These are phyloP conservation scores for Noctua fimbriata DNA, from an alignment of 2,888 invertebrate species.

Conservation along the genomic window DNA sequence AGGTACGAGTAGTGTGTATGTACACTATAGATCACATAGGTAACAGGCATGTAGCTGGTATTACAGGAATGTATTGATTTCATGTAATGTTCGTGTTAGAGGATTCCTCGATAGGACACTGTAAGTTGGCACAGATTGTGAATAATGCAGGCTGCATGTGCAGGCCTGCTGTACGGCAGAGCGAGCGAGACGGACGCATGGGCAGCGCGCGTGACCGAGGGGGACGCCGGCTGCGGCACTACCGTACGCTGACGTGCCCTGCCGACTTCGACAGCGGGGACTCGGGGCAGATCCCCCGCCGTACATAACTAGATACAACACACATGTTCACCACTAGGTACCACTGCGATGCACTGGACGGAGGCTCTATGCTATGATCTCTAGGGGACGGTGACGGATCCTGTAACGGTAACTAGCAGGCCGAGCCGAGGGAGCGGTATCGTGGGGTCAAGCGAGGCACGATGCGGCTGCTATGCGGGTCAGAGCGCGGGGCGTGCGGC, in stretches of 20 bases:
- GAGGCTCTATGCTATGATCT: conserved; percentile 53
- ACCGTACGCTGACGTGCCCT: conserved; percentile 64
- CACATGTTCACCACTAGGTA: conserved; percentile 63
- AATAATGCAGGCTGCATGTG: conserved; percentile 85
- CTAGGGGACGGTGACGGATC: conserved; percentile 46
- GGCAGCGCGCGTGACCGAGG: conserved; percentile 73
- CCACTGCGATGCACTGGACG: conserved; percentile 65
- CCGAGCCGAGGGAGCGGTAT: conserved; percentile 48
- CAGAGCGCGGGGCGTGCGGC: conserved; percentile 63
- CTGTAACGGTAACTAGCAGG: conserved; percentile 53
- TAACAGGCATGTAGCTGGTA: conserved; percentile 35
- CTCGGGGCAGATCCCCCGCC: conserved; percentile 55
- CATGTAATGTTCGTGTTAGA: conserved; percentile 44
- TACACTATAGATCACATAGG: conserved; percentile 45
- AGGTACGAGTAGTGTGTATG: conserved; percentile 37
- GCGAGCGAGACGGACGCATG: conserved; percentile 77
- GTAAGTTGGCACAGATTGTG: conserved; percentile 74
- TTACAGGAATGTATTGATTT: conserved; percentile 53
- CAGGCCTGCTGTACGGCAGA: conserved; percentile 76
- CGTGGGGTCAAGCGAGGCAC: conserved; percentile 63
- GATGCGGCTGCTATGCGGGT: conserved; percentile 59
- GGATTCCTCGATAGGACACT: conserved; percentile 59
- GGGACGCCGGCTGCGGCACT: conserved; percentile 83
- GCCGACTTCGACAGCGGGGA: conserved; percentile 24
- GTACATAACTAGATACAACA: conserved; percentile 59